These are phyloP conservation scores for Epinotia nisella DNA, from an alignment of 2,888 invertebrate species.

Conservation along the genomic window DNA sequence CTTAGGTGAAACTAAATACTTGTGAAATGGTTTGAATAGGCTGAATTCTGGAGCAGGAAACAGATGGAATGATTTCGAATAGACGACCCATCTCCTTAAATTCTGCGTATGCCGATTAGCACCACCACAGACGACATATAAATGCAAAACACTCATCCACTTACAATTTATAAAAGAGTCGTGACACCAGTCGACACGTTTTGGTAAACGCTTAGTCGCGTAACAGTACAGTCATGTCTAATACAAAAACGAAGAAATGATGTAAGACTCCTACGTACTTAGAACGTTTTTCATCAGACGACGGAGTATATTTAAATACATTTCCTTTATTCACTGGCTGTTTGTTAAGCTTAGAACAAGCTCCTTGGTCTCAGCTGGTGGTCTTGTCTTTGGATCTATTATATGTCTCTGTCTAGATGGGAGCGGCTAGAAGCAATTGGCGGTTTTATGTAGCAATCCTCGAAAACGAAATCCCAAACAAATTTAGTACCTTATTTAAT, in stretches of 20 bases:
- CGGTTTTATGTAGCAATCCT: background rate
- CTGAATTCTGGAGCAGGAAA: no score
- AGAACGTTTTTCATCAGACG: background rate
- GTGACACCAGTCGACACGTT: conserved; percentile 56
- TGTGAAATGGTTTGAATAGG: no score
- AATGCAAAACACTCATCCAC: conserved; percentile 52
- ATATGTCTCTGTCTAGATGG: background rate
- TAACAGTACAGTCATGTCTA: conserved; percentile 19
- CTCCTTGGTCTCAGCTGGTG: conserved; percentile 25
- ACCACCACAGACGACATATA: conserved; percentile 3
- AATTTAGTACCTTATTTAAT: background rate
- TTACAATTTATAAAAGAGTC: conserved; percentile 70
- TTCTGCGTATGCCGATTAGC: conserved; percentile 6
- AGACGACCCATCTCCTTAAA: background rate
- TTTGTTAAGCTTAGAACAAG: conserved; percentile 12
- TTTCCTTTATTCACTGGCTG: conserved; percentile 14
- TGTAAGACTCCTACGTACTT: background rate
- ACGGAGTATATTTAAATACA: background rate
- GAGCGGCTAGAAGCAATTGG: conserved; percentile 5
- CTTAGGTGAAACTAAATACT: no score
- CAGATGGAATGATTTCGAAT: no score
- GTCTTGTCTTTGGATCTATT: conserved; percentile 1
- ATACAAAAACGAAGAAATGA: background rate
- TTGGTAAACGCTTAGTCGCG: conserved; percentile 31
- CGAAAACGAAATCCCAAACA: background rate